phyloP scores from a whole-genome alignment of 2,797 vertebrate genomes.

The Chaetodon trifasciatus region DNA sequence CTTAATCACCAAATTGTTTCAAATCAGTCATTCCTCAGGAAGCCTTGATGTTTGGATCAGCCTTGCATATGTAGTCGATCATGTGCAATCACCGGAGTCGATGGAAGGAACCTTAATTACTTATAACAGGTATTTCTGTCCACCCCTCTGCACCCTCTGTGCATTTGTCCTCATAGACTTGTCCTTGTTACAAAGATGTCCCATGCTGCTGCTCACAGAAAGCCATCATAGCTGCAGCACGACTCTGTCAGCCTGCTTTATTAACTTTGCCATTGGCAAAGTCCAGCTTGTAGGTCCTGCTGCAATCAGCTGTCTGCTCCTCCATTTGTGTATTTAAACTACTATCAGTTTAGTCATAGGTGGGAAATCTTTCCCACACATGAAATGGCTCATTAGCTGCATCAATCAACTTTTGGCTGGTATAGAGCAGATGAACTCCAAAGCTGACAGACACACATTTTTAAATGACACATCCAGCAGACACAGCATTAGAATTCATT shows the following conservation, averaged over 20 bases:
- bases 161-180: neutral
- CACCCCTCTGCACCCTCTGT: neutral
- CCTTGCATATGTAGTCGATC: neutral
- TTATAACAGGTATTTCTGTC: neutral
- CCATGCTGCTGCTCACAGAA: neutral
- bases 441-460: neutral
- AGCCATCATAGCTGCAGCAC: neutral
- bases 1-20: neutral
- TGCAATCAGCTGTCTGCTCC: slow-evolving; percentile 1
- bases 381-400: neutral
- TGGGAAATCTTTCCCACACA: too few species aligned
- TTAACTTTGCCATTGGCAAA: slow-evolving; percentile 21
- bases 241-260: slow-evolving; percentile 3
- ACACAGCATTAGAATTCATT: neutral
- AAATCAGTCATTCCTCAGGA: slow-evolving; percentile 2
- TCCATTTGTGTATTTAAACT: neutral
- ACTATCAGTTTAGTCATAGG: neutral
- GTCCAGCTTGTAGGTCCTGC: neutral
- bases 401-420: too few species aligned
- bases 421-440: too few species aligned
- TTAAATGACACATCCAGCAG: neutral
- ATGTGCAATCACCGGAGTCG: neutral
- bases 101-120: neutral
- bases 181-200: neutral
- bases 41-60: neutral